A percentile compares a stretch with the other conserved stretches of the same genome.
These are phyloP conservation scores for Drosophila antonietae DNA, from an alignment of 2,888 invertebrate genomes.

Conservation along the genomic window DNA sequence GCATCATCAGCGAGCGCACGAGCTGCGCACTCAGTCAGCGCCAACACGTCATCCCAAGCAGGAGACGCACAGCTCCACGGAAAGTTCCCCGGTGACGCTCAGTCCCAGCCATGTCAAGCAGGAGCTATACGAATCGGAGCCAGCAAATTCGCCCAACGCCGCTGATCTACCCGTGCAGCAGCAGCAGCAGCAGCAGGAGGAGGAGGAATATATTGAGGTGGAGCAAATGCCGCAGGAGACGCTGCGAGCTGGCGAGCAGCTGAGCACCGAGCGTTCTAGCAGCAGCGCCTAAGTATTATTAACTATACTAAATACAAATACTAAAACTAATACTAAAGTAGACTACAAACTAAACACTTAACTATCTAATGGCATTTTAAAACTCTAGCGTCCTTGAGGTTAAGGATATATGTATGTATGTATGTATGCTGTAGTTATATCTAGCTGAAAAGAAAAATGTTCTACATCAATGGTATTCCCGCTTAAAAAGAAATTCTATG, in stretches of 20 bases:
- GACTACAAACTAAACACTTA: background rate
- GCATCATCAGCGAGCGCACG: constrained; percentile 90
- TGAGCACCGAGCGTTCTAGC: constrained; percentile 65
- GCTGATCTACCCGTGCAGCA: constrained; percentile 44
- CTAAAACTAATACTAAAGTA: background rate
- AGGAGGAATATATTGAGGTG: constrained; percentile 85
- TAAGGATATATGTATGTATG: constrained; percentile 1
- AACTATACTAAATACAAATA: background rate
- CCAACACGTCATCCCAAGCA: constrained; percentile 21
- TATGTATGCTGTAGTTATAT: constrained; percentile 1
- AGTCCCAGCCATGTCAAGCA: constrained; percentile 60
- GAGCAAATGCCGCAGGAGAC: constrained; percentile 81
- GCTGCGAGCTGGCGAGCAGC: constrained; percentile 39
- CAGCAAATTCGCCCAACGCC: constrained; percentile 28
- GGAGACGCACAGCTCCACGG: constrained; percentile 34
- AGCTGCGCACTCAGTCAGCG: constrained; percentile 67
- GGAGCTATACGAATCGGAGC: constrained; percentile 67
- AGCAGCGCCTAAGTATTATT: constrained; percentile 61
- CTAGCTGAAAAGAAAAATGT: background rate
- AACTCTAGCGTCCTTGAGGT: constrained; percentile 22
- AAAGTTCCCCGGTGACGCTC: constrained; percentile 33
- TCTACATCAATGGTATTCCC: constrained; percentile 10
- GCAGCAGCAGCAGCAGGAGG: constrained; percentile 79
- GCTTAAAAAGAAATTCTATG: background rate
- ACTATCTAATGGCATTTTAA: constrained; percentile 12